Percentiles rank a stretch among this genome's conserved stretches.
Conservation (phyloP, 2,797 vertebrate genomes). For the Xenops minutus region DNA sequence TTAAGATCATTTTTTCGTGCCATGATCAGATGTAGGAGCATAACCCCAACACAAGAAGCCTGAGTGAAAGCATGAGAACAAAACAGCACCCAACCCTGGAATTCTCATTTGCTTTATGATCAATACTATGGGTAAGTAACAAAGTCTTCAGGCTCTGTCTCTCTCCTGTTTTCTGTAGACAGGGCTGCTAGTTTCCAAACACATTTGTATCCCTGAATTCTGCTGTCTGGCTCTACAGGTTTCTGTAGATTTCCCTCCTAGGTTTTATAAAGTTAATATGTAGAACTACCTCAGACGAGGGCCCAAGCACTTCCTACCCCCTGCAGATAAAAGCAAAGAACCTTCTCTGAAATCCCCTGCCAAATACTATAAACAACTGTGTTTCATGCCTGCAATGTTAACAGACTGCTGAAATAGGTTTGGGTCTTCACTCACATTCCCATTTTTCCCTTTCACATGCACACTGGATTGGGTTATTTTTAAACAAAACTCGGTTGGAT, state of each 20-base stretch:
- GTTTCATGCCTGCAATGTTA: background rate
- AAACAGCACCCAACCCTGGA: background rate
- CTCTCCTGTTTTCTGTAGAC: background rate
- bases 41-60: background rate
- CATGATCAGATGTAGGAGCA: background rate
- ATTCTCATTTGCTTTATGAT: background rate
- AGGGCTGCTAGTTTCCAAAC: background rate
- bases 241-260: background rate
- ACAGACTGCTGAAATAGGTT: background rate
- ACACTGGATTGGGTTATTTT: background rate
- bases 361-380: conserved; percentile 2
- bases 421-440: background rate
- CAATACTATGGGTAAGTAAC: fast-evolving
- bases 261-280: conserved; percentile 42
- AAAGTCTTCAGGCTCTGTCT: fast-evolving
- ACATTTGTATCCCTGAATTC: background rate
- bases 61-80: background rate
- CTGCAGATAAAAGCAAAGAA: conserved; percentile 19
- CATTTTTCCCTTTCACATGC: background rate
- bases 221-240: background rate
- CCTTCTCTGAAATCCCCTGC: background rate
- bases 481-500: background rate
- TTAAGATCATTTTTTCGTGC: background rate
- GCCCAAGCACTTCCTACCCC: background rate
- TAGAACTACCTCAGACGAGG: background rate